A percentile compares a stretch with the other conserved stretches of the same genome.
phyloP scores from a whole-genome alignment of 1,140 invertebrate genomes.

The Sitophilus oryzae region DNA sequence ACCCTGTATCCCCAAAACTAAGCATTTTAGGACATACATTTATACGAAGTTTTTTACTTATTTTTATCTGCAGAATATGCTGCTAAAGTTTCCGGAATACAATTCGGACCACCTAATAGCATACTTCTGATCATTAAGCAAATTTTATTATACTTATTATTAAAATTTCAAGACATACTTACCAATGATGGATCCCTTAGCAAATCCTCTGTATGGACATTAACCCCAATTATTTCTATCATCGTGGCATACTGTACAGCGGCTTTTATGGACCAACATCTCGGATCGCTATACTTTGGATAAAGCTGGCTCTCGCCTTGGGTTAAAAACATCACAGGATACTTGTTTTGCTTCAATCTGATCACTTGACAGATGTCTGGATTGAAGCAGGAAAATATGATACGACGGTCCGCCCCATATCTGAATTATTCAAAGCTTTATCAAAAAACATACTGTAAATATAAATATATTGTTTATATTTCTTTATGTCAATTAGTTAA shows the following conservation, averaged over 20 bases:
- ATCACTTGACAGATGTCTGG: slow-evolving; percentile 91
- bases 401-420: slow-evolving; percentile 67
- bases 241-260: slow-evolving; percentile 76
- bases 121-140: too few species aligned
- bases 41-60: too few species aligned
- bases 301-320: slow-evolving; percentile 78
- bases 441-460: neutral
- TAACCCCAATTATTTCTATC: slow-evolving; percentile 78
- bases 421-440: too few species aligned
- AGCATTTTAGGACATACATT: too few species aligned
- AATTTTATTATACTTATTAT: too few species aligned
- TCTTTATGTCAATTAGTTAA: too few species aligned
- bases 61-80: too few species aligned
- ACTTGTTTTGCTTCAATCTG: slow-evolving; percentile 87
- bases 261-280: slow-evolving; percentile 73
- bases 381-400: slow-evolving; percentile 93
- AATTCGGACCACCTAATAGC: too few species aligned
- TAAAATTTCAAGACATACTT: slow-evolving; percentile 25
- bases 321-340: slow-evolving; percentile 90
- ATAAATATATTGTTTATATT: too few species aligned
- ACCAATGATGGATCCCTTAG: slow-evolving; percentile 70
- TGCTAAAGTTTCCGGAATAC: too few species aligned
- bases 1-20: too few species aligned
- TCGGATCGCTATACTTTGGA: slow-evolving; percentile 73
- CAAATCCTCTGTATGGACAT: slow-evolving; percentile 87